Percentiles rank a stretch among this genome's conserved stretches.
Evolutionary conservation across 1,140 invertebrate species (phyloP).

Genomic region (Drosophila asahinai): DNA sequence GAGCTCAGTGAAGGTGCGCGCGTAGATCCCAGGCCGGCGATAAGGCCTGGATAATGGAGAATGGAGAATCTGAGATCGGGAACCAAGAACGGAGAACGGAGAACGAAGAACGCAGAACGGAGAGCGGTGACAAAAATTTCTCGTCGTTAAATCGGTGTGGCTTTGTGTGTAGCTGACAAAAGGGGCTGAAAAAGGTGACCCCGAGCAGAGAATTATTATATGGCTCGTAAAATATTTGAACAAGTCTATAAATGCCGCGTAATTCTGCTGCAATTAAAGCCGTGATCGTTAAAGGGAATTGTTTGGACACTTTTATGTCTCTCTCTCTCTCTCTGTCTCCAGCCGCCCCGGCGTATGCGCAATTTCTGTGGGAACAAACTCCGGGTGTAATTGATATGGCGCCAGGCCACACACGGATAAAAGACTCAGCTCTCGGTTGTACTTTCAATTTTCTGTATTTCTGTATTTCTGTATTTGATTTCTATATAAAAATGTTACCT

Average conservation of each 20-base stretch:
- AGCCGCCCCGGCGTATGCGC: slow-evolving; percentile 54
- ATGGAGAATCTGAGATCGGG: neutral
- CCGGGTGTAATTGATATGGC: slow-evolving; percentile 59
- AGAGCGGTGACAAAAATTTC: slow-evolving; percentile 50
- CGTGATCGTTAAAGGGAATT: slow-evolving; percentile 42
- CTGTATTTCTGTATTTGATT: slow-evolving; percentile 25
- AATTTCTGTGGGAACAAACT: slow-evolving; percentile 58
- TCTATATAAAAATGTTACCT: slow-evolving; percentile 16
- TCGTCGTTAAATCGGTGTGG: slow-evolving; percentile 49
- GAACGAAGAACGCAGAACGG: slow-evolving; percentile 1
- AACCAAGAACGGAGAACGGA: slow-evolving; percentile 11
- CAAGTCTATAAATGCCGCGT: slow-evolving; percentile 79
- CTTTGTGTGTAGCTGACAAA: slow-evolving; percentile 24
- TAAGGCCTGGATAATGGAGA: slow-evolving; percentile 33
- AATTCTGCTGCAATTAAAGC: slow-evolving; percentile 73
- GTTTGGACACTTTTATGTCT: slow-evolving; percentile 47
- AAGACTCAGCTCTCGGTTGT: neutral
- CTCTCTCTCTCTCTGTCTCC: neutral
- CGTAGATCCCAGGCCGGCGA: slow-evolving; percentile 53
- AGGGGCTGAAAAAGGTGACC: slow-evolving; percentile 33
- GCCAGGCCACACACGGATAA: slow-evolving; percentile 15
- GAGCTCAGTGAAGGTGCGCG: slow-evolving; percentile 61
- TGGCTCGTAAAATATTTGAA: slow-evolving; percentile 81
- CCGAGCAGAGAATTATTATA: slow-evolving; percentile 66
- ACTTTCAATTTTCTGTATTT: slow-evolving; percentile 22